Evolutionary conservation across 2,888 invertebrate species (phyloP).

Genomic region (Mimumesa dahlbomi): DNA sequence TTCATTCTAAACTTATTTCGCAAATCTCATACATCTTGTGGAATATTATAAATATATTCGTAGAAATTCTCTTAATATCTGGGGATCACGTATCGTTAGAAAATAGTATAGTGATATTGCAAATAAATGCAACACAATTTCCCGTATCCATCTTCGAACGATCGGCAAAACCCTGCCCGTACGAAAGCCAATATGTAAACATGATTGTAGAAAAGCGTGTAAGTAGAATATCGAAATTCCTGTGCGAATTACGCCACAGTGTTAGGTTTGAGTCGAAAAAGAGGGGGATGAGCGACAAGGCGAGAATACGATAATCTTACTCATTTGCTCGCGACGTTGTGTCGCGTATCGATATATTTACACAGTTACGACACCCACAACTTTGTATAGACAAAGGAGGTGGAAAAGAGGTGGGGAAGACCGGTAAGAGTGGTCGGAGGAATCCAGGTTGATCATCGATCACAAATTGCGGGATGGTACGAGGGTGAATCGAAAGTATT

Average conservation of each 20-base stretch:
- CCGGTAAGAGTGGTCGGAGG: constrained; percentile 31
- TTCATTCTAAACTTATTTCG: no score
- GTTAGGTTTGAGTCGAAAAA: constrained; percentile 11
- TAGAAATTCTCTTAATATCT: no score
- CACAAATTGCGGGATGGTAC: constrained; percentile 16
- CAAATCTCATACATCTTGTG: no score
- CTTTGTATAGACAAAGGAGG: constrained; percentile 36
- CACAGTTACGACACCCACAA: constrained; percentile 29
- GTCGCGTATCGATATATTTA: constrained; percentile 8
- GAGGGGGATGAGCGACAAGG: constrained; percentile 15
- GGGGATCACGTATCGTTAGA: no score
- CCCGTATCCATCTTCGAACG: no score
- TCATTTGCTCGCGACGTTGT: constrained; percentile 17
- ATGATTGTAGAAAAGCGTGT: background rate
- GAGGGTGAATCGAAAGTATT: no score
- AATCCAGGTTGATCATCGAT: constrained; percentile 45
- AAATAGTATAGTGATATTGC: no score
- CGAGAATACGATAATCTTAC: constrained; percentile 32
- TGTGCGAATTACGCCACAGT: constrained; percentile 11
- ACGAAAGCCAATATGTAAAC: no score
- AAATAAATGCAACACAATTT: no score
- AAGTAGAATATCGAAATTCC: background rate
- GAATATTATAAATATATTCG: no score
- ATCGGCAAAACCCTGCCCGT: no score
- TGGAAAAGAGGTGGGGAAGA: constrained; percentile 24